Base-by-base conservation (phyloP, 2,113 vertebrate species). In the Delphinapterus leucas region DNA sequence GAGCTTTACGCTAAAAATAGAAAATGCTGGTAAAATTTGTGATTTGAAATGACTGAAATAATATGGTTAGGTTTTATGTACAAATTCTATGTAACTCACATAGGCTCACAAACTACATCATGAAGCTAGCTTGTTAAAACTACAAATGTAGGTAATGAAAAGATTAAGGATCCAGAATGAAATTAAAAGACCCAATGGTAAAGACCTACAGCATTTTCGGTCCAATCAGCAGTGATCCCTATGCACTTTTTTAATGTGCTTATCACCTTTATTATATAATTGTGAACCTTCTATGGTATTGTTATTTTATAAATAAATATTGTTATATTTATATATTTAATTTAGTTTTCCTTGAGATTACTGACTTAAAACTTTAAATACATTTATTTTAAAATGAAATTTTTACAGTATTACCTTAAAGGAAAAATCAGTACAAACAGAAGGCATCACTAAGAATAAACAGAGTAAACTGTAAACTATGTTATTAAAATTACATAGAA, bases 1-100 rank as follows among this genome's bases (percentile, higher is more conserved):
- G 91, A 96, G 26, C 79, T 65, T 81, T 61, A n/a, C 47, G 82
- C 85, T 79, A 80, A 90, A 97, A 92, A 90, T 65, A 96, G 49
- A 63, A 88, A 88, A 84, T 49, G 74, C 76, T 33, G 63, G 63
- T 74, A 88, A 73, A 68, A 67, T 70, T 65, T 61, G 70, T 93
- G 71, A 91, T 67, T 65, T 58, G 73, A 95, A 92, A 93, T 53
- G 68, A 49, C 1, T n/a, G 65, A 82, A 93, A 88, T 61, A 82
- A 84, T 65, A 83, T 0, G 38, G n/a, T 38, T 74, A 33, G 15
- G 17, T 83, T 96, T 86, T 60, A 58, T 17, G 88, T 26, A 83
- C 55, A 91, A 38, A 93, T 31, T 77, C 44, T 36, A 3, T 0
- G 11, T 31, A 65, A 82, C 13, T 83, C 61, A 85, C 12, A 65